A percentile compares a stretch with the other conserved stretches of the same genome.
These are phyloP conservation scores for Pangasius macronema DNA, from an alignment of 2,797 vertebrate species.

Conservation along the genomic window DNA sequence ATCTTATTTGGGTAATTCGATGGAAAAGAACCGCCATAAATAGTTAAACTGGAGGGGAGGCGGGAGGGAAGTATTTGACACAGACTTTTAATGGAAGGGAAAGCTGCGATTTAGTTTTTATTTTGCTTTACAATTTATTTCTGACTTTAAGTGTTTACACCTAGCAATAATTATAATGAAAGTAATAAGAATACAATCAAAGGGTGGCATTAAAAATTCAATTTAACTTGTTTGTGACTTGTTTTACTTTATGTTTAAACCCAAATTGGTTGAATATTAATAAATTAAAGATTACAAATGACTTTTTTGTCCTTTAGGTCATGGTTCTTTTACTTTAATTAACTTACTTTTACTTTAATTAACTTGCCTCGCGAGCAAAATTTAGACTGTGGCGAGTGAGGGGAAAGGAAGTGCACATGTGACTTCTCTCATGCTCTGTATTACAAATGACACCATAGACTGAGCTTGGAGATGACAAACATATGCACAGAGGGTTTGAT, in stretches of 20 bases:
- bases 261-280: not conserved
- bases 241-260: not conserved
- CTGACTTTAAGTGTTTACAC: too few relatives aligned
- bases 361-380: not conserved
- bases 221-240: not conserved
- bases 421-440: not conserved
- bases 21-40: not conserved
- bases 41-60: not conserved
- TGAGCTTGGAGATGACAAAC: not conserved
- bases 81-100: not conserved
- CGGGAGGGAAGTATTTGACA: not conserved
- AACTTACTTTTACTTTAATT: not conserved
- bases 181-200: not conserved
- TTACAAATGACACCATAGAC: not conserved
- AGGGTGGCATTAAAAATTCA: not conserved
- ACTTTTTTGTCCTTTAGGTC: not conserved
- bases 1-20: not conserved
- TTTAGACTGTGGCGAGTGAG: not conserved
- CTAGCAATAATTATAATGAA: not conserved
- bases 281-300: not conserved
- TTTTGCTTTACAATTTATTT: not conserved
- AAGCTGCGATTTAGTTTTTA: not conserved
- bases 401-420: not conserved
- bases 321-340: not conserved
- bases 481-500: not conserved